Evolutionary conservation across 2,113 vertebrate species (phyloP), one percentile per base, ranked within the genome.

Genomic region (Dascyllus trimaculatus): DNA sequence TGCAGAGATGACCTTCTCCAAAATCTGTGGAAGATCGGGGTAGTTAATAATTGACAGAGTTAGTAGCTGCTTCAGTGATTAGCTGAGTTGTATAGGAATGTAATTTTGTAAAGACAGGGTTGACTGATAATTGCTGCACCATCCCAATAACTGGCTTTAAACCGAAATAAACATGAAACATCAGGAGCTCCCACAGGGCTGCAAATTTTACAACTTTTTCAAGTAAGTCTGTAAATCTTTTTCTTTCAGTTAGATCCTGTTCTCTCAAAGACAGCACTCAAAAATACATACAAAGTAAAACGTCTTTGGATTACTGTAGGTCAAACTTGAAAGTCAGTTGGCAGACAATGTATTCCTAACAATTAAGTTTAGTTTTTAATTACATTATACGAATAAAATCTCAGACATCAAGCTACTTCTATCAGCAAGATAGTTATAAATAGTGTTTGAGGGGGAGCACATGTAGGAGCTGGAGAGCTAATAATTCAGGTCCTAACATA

Each of bases 1-100:
- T 75, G 61, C 58, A 68, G 49, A 54, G 10, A 59, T 59, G 65
- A 81, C 61, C 66, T 67, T 65, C 38, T 73, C 26, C 26, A 43
- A 48, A n/a, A 64, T 60, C 64, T 45, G n/a, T 17, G 21, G 38
- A 38, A n/a, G 15, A 73, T 49, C 1, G 1, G 4, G 18, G 38
- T n/a, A 11, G 45, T 53, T 62, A 48, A 71, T 66, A 61, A 80
- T 48, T 72, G 18, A 82, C 63, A 21, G 13, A 14, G 26, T 60
- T 21, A 40, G 43, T 35, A 35, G 32, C 7, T 35, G 32, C 32
- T 35, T 35, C 7, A 35, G 32, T 35, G 32, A 35, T 35, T 35
- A 35, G 32, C 32, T 35, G 4, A 52, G 43, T 9, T 61, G 21
- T 48, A 69, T 5, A 63, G 48, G 48, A 35, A 35, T 35, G 32